Evolutionary conservation across 2,888 invertebrate genomes (phyloP).

Genomic region (Chymomyza fuscimana): DNA sequence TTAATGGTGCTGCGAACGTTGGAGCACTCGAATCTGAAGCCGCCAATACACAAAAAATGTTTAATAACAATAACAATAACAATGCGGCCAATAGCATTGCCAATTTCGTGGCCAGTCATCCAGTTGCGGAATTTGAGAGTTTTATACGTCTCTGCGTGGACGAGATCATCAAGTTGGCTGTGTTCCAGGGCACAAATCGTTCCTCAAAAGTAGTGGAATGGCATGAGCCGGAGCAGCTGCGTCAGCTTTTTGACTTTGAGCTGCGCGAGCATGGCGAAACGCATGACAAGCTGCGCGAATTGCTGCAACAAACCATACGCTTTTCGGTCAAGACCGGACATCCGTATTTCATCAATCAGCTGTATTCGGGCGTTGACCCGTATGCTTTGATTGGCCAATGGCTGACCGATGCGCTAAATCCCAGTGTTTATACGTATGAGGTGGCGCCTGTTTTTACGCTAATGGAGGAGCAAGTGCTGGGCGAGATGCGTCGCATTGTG

Average conservation of each 20-base stretch:
- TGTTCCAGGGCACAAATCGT: slow-evolving; percentile 87
- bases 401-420: slow-evolving; percentile 91
- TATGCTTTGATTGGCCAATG: slow-evolving; percentile 92
- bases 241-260: slow-evolving; percentile 84
- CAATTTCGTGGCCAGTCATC: slow-evolving; percentile 81
- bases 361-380: slow-evolving; percentile 91
- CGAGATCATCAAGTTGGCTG: slow-evolving; percentile 86
- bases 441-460: slow-evolving; percentile 93
- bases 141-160: slow-evolving; percentile 87
- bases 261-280: slow-evolving; percentile 82
- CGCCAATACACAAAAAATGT: slow-evolving; percentile 45
- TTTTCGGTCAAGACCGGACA: slow-evolving; percentile 95
- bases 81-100: slow-evolving; percentile 34
- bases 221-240: slow-evolving; percentile 87
- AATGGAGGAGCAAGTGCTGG: slow-evolving; percentile 91
- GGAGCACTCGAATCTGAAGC: slow-evolving; percentile 43
- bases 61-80: slow-evolving; percentile 28
- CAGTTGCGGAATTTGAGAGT: slow-evolving; percentile 84
- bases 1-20: slow-evolving; percentile 8
- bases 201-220: slow-evolving; percentile 90
- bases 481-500: slow-evolving; percentile 88
- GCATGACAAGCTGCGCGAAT: slow-evolving; percentile 85
- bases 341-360: slow-evolving; percentile 93
- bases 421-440: slow-evolving; percentile 93
- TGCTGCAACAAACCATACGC: slow-evolving; percentile 86